phyloP scores from a whole-genome alignment of 2,888 invertebrate genomes.

The Lasioglossum vierecki region DNA sequence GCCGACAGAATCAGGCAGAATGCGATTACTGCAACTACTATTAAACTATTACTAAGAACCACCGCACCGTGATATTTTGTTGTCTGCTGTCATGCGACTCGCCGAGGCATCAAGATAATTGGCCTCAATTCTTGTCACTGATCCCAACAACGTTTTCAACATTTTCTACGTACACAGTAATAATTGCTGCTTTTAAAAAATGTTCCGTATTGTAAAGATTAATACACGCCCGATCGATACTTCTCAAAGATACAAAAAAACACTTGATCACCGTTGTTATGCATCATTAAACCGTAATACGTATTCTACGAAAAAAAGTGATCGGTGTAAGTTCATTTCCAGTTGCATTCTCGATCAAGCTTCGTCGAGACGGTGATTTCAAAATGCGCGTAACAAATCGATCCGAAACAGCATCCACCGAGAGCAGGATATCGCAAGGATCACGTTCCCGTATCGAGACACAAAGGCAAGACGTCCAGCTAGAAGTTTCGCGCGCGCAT shows the following conservation, averaged over 20 bases:
- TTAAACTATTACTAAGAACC: slow-evolving; percentile 51
- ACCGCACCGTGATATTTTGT: slow-evolving; percentile 20
- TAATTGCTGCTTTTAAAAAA: too few relatives aligned
- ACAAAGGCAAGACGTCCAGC: not conserved
- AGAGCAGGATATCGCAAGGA: not conserved
- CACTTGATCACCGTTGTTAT: not conserved
- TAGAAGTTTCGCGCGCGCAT: slow-evolving; percentile 20
- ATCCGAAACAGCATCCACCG: not conserved
- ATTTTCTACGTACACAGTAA: too few relatives aligned
- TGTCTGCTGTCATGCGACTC: slow-evolving; percentile 31
- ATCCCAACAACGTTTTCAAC: not conserved
- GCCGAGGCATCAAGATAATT: slow-evolving; percentile 32
- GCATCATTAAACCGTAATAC: not conserved
- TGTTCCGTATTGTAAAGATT: too few relatives aligned
- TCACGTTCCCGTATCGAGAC: not conserved
- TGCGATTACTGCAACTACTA: slow-evolving; percentile 50
- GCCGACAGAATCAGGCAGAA: slow-evolving; percentile 45
- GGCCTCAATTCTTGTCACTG: slow-evolving; percentile 14
- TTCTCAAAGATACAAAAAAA: not conserved
- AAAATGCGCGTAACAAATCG: not conserved
- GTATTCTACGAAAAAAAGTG: not conserved
- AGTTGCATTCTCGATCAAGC: not conserved
- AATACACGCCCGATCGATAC: not conserved
- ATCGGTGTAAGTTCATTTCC: not conserved
- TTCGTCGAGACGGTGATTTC: not conserved